Conservation (phyloP, 2,113 vertebrate genomes). For the Platichthys flesus region DNA sequence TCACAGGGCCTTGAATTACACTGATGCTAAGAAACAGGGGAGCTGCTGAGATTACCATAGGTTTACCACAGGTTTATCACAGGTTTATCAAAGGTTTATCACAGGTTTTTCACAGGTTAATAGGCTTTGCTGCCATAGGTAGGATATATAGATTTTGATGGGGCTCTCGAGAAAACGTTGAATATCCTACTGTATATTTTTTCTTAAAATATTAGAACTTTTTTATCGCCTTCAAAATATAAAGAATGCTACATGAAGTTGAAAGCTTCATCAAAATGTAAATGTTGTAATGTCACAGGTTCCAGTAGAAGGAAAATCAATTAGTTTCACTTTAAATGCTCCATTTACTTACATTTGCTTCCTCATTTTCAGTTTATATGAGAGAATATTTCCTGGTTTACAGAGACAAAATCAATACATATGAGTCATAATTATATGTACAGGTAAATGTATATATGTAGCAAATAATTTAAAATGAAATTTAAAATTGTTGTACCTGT, state of each 20-base stretch:
- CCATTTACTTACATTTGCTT: neutral
- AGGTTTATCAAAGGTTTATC: conserved; percentile 63
- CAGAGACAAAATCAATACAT: conserved; percentile 9
- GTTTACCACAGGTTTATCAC: conserved; percentile 62
- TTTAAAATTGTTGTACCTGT: neutral
- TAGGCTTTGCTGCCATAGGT: conserved; percentile 70
- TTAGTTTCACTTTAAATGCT: conserved; percentile 3
- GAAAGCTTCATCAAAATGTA: conserved; percentile 7
- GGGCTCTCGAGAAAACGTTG: conserved; percentile 33
- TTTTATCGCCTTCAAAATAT: neutral
- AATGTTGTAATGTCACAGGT: neutral
- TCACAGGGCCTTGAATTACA: conserved; percentile 78
- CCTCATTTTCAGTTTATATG: conserved; percentile 4
- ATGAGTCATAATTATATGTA: neutral
- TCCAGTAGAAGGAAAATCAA: conserved; percentile 1
- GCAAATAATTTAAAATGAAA: neutral
- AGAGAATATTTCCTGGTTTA: neutral
- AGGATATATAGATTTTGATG: conserved; percentile 59
- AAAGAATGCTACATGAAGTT: neutral
- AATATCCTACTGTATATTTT: conserved; percentile 16
- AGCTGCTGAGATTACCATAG: conserved; percentile 75
- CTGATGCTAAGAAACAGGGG: conserved; percentile 61
- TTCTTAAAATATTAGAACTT: neutral
- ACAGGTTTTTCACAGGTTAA: conserved; percentile 73
- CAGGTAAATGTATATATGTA: neutral